Conservation (phyloP, 2,888 invertebrate genomes). For the Metellina segmentata region DNA sequence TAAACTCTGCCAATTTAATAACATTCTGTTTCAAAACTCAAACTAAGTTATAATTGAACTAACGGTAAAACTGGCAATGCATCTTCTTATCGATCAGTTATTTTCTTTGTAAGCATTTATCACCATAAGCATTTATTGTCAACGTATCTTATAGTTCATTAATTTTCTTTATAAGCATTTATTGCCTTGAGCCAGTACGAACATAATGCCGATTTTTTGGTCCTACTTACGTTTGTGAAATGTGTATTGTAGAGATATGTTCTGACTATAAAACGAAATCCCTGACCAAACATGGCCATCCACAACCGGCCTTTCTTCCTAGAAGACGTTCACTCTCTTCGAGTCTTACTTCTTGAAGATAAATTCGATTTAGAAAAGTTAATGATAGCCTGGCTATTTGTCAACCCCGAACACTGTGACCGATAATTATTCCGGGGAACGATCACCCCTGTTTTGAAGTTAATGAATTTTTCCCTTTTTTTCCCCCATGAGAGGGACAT, state of each 20-base stretch:
- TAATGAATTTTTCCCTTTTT: constrained; percentile 10
- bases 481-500: constrained; percentile 19
- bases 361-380: constrained; percentile 57
- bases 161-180: too few species aligned
- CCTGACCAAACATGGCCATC: background rate
- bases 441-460: background rate
- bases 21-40: too few species aligned
- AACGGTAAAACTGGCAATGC: too few species aligned
- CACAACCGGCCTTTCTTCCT: background rate
- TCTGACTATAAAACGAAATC: background rate
- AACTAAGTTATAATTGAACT: too few species aligned
- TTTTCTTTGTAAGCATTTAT: too few species aligned
- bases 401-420: constrained; percentile 34
- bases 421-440: constrained; percentile 39
- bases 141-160: too few species aligned
- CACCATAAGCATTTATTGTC: too few species aligned
- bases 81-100: too few species aligned
- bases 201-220: too few species aligned
- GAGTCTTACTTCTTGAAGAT: background rate
- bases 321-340: background rate
- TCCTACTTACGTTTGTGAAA: too few species aligned
- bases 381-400: constrained; percentile 58
- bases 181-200: too few species aligned
- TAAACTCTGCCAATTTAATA: too few species aligned
- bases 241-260: background rate